Base-by-base conservation (phyloP, 1,140 invertebrate genomes). In the Drosophila baimaii region DNA sequence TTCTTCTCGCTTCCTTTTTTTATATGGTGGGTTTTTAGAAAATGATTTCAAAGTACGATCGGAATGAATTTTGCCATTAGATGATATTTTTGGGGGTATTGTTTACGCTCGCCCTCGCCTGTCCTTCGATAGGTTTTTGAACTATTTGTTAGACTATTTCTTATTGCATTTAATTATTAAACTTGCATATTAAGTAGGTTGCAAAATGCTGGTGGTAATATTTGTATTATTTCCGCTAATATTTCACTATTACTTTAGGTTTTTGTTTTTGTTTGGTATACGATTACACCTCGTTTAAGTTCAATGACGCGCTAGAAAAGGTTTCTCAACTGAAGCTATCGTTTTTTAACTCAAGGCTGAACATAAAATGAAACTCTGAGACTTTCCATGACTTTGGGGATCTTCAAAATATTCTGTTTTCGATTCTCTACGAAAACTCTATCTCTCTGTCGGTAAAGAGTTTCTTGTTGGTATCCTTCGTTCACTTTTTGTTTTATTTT, bases 201-300 rank as follows among this genome's bases (percentile, higher is more conserved):
- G 83, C 82, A 86, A 88, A 83, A 66, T 79, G 79, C 76, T 88
- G 82, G 82, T 86, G 82, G 82, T 88, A 88, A 83, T 86, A 86
- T 86, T 76, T 82, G 43, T 88, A 82, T 73, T 79, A 65, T 73
- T 76, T 83, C 61, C 41, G 59, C 82, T 86, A 86, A 77, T 76
- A 88, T 77, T 86, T 88, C 41, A 79, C 83, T 88, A 85, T 76
- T 88, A 75, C 37, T 80, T 84, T 80, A 59, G 65, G 57, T 64
- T 77, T 70, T 23, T 73, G 59, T 43, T 54, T 62, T 55, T n/a
- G n/a, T n/a, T 35, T 12, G 35, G 15, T 33, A 9, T 49, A 52
- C 33, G 29, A 33, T 35, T 35, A 52, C 29, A 39, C 15, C 41
- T 56, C 27, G 49, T 39, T 65, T 23, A 31, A 51, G 69, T 73